Evolutionary conservation across 2,888 invertebrate species (phyloP).

Genomic region (Malacosoma neustria): DNA sequence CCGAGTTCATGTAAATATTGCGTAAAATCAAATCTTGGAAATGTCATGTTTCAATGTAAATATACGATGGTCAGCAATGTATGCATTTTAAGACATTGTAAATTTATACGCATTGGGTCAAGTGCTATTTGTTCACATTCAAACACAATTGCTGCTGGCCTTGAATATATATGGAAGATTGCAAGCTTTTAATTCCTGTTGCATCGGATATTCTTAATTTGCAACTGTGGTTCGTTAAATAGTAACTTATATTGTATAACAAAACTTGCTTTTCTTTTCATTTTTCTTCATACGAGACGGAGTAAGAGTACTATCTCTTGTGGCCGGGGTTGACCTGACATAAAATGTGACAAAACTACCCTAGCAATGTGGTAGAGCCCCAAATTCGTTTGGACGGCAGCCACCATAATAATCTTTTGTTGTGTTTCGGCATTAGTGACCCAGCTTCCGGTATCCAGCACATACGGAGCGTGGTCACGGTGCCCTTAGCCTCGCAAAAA

Average conservation of each 20-base stretch:
- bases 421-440: background rate
- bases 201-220: no score
- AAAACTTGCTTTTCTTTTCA: no score
- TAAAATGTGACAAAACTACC: background rate
- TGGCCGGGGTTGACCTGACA: background rate
- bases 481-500: background rate
- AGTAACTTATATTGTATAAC: no score
- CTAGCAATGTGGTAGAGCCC: background rate
- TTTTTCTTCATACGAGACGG: no score
- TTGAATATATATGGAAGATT: no score
- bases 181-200: no score
- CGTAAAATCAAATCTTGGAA: background rate
- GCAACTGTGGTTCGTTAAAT: no score
- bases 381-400: background rate
- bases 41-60: background rate
- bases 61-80: background rate
- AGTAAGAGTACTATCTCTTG: background rate
- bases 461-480: background rate
- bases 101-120: conserved; percentile 1
- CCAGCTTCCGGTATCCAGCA: background rate
- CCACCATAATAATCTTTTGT: background rate
- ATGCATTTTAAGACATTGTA: background rate
- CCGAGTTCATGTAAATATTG: background rate
- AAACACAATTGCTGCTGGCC: no score
- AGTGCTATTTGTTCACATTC: background rate